Evolutionary conservation across 2,888 invertebrate genomes (phyloP).

Genomic region (Cyclophora punctaria): DNA sequence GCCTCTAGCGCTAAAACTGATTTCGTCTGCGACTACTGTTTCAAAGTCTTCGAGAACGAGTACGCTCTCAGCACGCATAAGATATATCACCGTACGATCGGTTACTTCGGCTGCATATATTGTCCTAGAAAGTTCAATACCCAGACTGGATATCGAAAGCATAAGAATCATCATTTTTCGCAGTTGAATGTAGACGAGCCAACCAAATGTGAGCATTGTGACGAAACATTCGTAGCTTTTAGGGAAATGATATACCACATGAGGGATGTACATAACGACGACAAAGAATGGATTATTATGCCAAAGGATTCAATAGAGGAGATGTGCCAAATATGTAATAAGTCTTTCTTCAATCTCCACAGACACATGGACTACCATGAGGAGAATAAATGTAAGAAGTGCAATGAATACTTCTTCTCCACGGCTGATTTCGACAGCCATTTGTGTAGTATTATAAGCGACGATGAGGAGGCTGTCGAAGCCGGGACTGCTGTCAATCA

Average conservation of each 20-base stretch:
- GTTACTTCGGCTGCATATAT: slow-evolving; percentile 65
- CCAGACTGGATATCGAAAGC: slow-evolving; percentile 61
- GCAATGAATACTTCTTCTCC: slow-evolving; percentile 64
- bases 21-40: slow-evolving; percentile 65
- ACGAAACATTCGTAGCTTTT: slow-evolving; percentile 71
- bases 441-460: slow-evolving; percentile 62
- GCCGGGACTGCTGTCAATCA: slow-evolving; percentile 25
- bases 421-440: slow-evolving; percentile 56
- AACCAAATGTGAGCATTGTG: slow-evolving; percentile 66
- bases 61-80: slow-evolving; percentile 55
- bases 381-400: slow-evolving; percentile 65
- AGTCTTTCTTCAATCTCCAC: slow-evolving; percentile 60
- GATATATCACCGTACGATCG: slow-evolving; percentile 60
- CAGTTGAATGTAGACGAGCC: slow-evolving; percentile 62
- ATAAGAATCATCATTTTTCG: slow-evolving; percentile 64
- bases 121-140: slow-evolving; percentile 71
- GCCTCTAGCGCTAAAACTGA: slow-evolving; percentile 42
- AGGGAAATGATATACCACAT: slow-evolving; percentile 70
- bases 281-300: slow-evolving; percentile 63
- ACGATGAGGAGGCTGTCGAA: slow-evolving; percentile 41
- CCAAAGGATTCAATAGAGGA: slow-evolving; percentile 62
- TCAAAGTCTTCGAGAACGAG: slow-evolving; percentile 61
- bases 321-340: slow-evolving; percentile 58
- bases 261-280: slow-evolving; percentile 59
- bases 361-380: slow-evolving; percentile 63